phyloP scores from a whole-genome alignment of 35 echinoderm and acorn worm genomes.

The Eucidaris tribuloides region DNA sequence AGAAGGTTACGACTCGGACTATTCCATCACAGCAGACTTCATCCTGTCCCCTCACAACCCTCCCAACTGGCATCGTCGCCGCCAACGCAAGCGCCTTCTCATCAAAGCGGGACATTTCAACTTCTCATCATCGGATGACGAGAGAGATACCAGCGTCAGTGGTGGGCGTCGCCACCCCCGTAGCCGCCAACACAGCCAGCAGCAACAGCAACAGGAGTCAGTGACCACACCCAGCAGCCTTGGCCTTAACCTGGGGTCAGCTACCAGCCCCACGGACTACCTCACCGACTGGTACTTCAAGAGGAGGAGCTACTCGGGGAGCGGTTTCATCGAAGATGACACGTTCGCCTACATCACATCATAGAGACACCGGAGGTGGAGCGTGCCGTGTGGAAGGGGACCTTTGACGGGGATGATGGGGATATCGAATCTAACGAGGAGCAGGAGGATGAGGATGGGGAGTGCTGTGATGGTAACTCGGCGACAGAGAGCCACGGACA shows the following conservation, averaged over 20 bases:
- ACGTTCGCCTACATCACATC: conserved; percentile 22
- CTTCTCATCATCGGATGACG: conserved; percentile 24
- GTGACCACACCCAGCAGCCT: conserved; percentile 3
- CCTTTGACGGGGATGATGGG: not conserved
- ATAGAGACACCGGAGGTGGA: conserved; percentile 11
- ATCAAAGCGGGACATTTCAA: conserved; percentile 22
- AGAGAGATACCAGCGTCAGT: not conserved
- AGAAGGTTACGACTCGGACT: conserved; percentile 18
- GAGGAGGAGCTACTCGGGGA: not conserved
- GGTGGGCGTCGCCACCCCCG: not conserved
- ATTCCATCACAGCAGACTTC: conserved; percentile 24
- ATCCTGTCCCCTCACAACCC: conserved; percentile 18
- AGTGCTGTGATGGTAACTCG: conserved; percentile 3
- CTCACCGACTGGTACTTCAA: conserved; percentile 25
- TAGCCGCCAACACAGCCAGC: not conserved
- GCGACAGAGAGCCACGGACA: conserved; percentile 25
- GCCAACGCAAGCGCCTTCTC: conserved; percentile 23
- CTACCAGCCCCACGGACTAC: conserved; percentile 5
- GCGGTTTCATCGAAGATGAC: conserved; percentile 15
- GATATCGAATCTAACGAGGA: not conserved
- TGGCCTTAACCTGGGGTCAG: conserved; percentile 5
- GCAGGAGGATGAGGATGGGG: not conserved
- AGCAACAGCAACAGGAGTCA: not conserved
- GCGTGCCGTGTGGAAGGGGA: not conserved
- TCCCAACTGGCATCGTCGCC: conserved; percentile 26